Evolutionary conservation across 2,888 invertebrate species (phyloP).

Genomic region (Ormyrus rosae): DNA sequence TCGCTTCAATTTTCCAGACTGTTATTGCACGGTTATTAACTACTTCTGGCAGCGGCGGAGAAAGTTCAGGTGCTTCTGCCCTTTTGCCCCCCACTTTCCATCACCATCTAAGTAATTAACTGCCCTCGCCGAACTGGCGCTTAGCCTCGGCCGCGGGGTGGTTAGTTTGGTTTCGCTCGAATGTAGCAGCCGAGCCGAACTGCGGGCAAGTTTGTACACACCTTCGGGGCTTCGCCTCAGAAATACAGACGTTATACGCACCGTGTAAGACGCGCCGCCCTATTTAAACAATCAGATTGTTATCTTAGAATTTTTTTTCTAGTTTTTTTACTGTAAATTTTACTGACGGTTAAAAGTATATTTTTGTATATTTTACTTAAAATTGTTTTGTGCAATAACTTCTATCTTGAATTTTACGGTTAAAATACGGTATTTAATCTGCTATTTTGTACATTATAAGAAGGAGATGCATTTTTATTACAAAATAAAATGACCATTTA

Average conservation of each 20-base stretch:
- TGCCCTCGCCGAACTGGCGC: constrained; percentile 14
- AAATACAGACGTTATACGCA: constrained; percentile 9
- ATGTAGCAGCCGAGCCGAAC: constrained; percentile 11
- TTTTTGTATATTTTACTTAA: too few relatives aligned
- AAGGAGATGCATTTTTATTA: too few relatives aligned
- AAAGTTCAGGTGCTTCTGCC: background rate
- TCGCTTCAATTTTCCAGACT: constrained; percentile 36
- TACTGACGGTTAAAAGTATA: too few relatives aligned
- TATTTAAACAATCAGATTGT: too few relatives aligned
- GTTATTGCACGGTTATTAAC: constrained; percentile 42
- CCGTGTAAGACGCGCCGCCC: too few relatives aligned
- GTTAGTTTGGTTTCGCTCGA: constrained; percentile 47
- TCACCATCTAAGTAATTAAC: constrained; percentile 52
- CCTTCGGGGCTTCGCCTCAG: constrained; percentile 5
- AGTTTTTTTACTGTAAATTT: too few relatives aligned
- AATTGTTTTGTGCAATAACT: too few relatives aligned
- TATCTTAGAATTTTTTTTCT: too few relatives aligned
- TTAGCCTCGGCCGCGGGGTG: background rate
- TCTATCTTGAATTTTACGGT: too few relatives aligned
- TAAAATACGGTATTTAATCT: too few relatives aligned
- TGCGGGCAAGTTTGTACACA: constrained; percentile 17
- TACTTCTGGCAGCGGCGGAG: constrained; percentile 24
- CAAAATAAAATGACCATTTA: too few relatives aligned
- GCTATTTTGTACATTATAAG: too few relatives aligned
- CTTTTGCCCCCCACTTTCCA: constrained; percentile 19